A percentile compares a stretch with the other conserved stretches of the same genome.
Evolutionary conservation across 2,797 vertebrate species (phyloP).

Genomic region (Enteromius thamalakanensis): DNA sequence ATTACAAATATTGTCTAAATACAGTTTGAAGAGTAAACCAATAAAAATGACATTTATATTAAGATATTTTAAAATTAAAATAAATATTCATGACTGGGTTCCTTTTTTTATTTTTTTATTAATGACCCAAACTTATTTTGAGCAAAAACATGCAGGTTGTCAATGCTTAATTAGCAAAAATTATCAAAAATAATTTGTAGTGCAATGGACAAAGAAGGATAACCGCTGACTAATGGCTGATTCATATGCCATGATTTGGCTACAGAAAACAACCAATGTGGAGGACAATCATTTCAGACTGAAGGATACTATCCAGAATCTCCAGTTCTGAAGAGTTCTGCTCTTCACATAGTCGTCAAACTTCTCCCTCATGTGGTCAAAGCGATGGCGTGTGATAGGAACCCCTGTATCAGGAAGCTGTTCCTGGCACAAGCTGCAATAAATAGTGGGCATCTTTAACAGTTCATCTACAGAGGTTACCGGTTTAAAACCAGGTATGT

Average conservation of each 20-base stretch:
- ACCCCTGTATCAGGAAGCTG: slow-evolving; percentile 92
- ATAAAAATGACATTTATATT: too few species aligned
- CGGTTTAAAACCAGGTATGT: not conserved
- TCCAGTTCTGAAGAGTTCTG: slow-evolving; percentile 94
- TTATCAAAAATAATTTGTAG: not conserved
- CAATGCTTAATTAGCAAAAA: not conserved
- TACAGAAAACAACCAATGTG: not conserved
- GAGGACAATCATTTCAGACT: not conserved
- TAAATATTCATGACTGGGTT: not conserved
- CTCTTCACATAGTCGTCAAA: slow-evolving; percentile 91
- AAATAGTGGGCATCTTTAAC: not conserved
- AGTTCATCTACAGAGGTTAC: not conserved
- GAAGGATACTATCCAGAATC: slow-evolving; percentile 99
- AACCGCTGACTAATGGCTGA: not conserved
- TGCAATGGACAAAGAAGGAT: not conserved
- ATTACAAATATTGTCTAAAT: not conserved
- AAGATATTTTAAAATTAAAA: not conserved
- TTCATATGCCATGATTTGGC: not conserved
- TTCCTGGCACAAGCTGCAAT: slow-evolving; percentile 86
- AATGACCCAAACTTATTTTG: not conserved
- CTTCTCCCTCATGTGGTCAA: slow-evolving; percentile 85
- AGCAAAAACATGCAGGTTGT: not conserved
- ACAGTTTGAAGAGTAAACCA: not conserved
- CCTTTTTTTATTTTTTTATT: not conserved
- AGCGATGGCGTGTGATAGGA: slow-evolving; percentile 78